Base-by-base conservation (phyloP, 1,140 invertebrate species). In the Argopecten irradians region DNA sequence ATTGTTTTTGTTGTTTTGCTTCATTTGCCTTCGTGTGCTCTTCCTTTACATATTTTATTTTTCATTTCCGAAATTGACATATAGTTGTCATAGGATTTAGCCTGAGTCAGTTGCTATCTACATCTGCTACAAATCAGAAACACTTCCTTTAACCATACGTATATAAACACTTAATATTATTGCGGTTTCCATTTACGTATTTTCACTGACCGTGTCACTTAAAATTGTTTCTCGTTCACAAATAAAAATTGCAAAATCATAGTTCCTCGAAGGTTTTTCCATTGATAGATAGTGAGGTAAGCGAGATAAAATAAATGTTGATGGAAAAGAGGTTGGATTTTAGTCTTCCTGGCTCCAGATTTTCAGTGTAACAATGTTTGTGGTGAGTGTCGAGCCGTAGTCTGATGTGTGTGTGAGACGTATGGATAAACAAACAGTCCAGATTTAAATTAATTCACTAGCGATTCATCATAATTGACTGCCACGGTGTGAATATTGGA, bases 381-480 rank as follows among this genome's bases (percentile, higher is more conserved):
- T 71, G 55, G 55, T 71, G n/a, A 71, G 28, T n/a, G 55, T n/a
- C 55, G 55, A 71, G 19, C 5, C 22, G 1, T 2, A 71, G 8
- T n/a, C 43, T 19, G 43, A 19, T 19, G 11, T 55, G 22, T 28
- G 55, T 71, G 22, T 46, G 14, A 19, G 43, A 71, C 55, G 28
- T 5, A 28, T 39, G 22, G 22, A n/a, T 71, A 71, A 71, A 71
- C 55, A 71, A 71, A 71, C 28, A 71, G 55, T 28, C 22, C 28
- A 71, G 22, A 71, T 71, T 71, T 71, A 71, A 71, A 71, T 71
- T 71, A 71, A 71, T 71, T 71, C 55, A 71, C n/a, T n/a, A 71
- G 55, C 28, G 55, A 71, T 71, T 71, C 55, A 71, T 71, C 55
- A 71, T 71, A 71, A 71, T 71, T 71, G 55, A 71, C 55, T 71